Evolutionary conservation across 2,797 vertebrate species (phyloP), one percentile per base, ranked within the genome.

Genomic region (Distichodus sexfasciatus): DNA sequence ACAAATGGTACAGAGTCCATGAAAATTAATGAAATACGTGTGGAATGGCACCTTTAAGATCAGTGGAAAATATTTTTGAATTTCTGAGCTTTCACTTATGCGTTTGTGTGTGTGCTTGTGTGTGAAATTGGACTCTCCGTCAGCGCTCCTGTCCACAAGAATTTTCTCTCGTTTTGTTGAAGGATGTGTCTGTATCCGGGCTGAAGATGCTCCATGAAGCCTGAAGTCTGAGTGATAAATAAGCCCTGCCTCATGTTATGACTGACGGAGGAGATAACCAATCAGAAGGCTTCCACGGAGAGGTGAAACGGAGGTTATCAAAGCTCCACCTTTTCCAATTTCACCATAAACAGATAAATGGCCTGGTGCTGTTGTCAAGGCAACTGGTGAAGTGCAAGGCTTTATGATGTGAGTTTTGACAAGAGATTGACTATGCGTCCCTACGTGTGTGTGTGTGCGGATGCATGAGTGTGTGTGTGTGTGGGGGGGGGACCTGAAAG

Each of bases 391-490:
- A 59, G 53, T 58, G 35, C 6, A 6, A 15, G 43, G n/a, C 29
- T n/a, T 14, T 54, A 24, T 33, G 33, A 35, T 63, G 40, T 35
- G 67, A 48, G 41, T 54, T 70, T 5, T 38, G 36, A 44, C 10
- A 44, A 40, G 33, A 38, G 54, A 57, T 38, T 41, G 35, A 57
- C 54, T 24, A 6, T 38, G 21, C n/a, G 36, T 66, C 17, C 21
- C 21, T 50, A 41, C 19, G 57, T 14, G 10, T 55, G 38, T 15
- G 23, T 48, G 7, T 46, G 47, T 53, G 40, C 79, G 58, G 15
- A 31, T 51, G 9, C 62, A n/a, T 78, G 59, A 64, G 21, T 72
- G 43, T 59, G 46, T 57, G 61, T 72, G 47, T 69, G 36, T 69
- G 63, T 66, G 12, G n/a, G 23, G 24, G 7, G 17, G 4, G 38